Base-by-base conservation (phyloP, 2,888 invertebrate species). In the Macrosoma leucophasiata region DNA sequence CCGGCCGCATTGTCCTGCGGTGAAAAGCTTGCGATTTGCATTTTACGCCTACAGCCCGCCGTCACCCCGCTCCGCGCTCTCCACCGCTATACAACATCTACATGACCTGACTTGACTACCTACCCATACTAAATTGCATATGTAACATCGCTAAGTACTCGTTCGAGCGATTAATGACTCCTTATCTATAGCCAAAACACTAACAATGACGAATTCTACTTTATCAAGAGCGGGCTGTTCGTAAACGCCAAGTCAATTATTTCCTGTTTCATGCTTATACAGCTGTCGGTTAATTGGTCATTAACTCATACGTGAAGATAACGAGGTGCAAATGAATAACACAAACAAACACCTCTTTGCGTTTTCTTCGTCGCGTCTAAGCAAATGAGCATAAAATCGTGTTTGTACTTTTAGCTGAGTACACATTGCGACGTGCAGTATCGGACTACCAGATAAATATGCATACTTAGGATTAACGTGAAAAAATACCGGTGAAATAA, bases 11-110 rank as follows among this genome's bases (percentile, higher is more conserved):
- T 82, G 81, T 79, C 67, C 63, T 65, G 62, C 56, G 63, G 76
- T 71, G 77, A 79, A 79, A 81, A 74, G 70, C 50, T 44, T 35
- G 48, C 56, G 50, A 78, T 81, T 82, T 79, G 70, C 78, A 81
- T 82, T 76, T 71, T 63, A 69, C 76, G 63, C 77, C 72, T 71
- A 69, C 74, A 60, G 39, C 43, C 43, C 55, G 46, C 48, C 43
- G 46, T 46, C 42, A 46, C 47, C 43, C 53, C 42, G 50, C 46
- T 36, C 46, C 47, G 46, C 29, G 39, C 41, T 44, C 51, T 52
- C 48, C 44, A n/a, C 27, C n/a, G n/a, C n/a, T n/a, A n/a, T n/a
- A n/a, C n/a, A n/a, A 42, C 39, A 35, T 35, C 37, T 34, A 43
- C 39, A 38, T 42, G 11, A n/a, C n/a, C n/a, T n/a, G n/a, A n/a